A percentile compares a stretch with the other conserved stretches of the same genome.
These are phyloP conservation scores for Tyto alba DNA, from an alignment of 2,113 vertebrate species.

Conservation along the genomic window DNA sequence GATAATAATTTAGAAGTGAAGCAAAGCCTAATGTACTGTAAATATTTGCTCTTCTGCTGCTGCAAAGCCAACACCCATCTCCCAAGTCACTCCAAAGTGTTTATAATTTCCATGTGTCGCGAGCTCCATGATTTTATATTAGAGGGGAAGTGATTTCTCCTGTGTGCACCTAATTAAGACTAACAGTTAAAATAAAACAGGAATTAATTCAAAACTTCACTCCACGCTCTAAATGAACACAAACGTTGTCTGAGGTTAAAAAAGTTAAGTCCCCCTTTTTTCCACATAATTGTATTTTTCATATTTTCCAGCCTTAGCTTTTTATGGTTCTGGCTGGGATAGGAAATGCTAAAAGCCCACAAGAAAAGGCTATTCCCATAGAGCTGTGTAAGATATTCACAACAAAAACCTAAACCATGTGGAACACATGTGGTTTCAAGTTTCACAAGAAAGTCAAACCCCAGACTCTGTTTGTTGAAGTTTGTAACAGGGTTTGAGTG, in stretches of 20 bases:
- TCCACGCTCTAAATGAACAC: background rate
- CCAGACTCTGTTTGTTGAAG: conserved; percentile 40
- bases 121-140: conserved; percentile 26
- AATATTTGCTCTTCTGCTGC: conserved; percentile 54
- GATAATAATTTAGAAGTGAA: conserved; percentile 52
- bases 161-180: conserved; percentile 43
- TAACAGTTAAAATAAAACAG: conserved; percentile 55
- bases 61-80: conserved; percentile 48
- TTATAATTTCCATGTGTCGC: conserved; percentile 52
- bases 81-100: conserved; percentile 52
- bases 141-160: conserved; percentile 33
- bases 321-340: conserved; percentile 51
- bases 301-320: conserved; percentile 52
- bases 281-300: conserved; percentile 42
- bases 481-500: conserved; percentile 35
- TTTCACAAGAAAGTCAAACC: conserved; percentile 56
- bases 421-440: conserved; percentile 41
- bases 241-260: conserved; percentile 34
- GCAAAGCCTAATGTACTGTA: conserved; percentile 20
- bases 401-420: conserved; percentile 50
- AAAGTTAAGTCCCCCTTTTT: conserved; percentile 30
- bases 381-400: conserved; percentile 48
- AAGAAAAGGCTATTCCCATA: conserved; percentile 54
- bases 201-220: conserved; percentile 32
- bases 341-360: conserved; percentile 49